Percentiles rank a stretch among this genome's conserved stretches.
These are phyloP conservation scores for Calameuta idolon DNA, from an alignment of 2,888 invertebrate genomes.

Conservation along the genomic window DNA sequence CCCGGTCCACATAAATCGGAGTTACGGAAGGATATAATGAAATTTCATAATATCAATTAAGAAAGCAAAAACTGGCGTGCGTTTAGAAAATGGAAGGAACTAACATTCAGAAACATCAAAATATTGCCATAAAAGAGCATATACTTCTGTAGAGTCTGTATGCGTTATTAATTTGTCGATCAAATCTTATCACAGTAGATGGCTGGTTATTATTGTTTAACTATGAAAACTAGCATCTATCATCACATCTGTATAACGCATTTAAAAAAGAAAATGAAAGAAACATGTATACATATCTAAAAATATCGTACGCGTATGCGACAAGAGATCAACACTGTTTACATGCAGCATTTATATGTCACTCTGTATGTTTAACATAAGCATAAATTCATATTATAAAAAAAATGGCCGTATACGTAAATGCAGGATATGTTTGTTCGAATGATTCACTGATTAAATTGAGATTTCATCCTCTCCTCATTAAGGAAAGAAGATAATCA, in stretches of 20 bases:
- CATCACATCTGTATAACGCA: neutral
- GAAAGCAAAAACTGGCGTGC: neutral
- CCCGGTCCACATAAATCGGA: slow-evolving; percentile 29
- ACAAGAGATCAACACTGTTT: neutral
- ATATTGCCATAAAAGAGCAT: neutral
- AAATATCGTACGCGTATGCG: neutral
- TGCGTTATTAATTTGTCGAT: neutral
- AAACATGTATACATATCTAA: neutral
- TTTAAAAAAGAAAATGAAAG: neutral
- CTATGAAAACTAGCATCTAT: neutral
- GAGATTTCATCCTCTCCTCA: neutral
- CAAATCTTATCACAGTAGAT: neutral
- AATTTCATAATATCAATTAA: slow-evolving; percentile 25
- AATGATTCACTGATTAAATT: neutral
- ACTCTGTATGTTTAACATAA: neutral
- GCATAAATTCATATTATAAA: neutral
- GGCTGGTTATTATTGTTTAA: neutral
- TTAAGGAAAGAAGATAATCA: neutral
- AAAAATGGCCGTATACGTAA: neutral
- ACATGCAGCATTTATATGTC: neutral
- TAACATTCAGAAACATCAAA: neutral
- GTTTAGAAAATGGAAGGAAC: neutral
- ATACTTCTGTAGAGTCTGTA: neutral
- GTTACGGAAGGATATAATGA: slow-evolving; percentile 32
- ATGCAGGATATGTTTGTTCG: neutral